These are phyloP conservation scores for Megastigmus dorsalis DNA, from an alignment of 2,888 invertebrate species.

Conservation along the genomic window DNA sequence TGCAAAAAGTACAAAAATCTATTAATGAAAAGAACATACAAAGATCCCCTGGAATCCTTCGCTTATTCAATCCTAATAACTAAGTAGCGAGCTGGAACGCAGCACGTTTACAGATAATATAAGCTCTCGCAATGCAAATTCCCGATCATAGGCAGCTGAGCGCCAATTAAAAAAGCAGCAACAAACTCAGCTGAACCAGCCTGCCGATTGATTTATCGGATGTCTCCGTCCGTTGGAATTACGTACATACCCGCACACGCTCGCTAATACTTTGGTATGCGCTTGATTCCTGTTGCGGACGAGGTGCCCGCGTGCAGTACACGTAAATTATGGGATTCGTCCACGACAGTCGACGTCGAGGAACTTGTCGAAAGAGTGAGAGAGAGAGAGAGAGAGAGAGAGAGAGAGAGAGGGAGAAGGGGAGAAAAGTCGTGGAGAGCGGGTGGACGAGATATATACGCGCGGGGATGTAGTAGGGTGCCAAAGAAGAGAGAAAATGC, in stretches of 20 bases:
- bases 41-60: too few species aligned
- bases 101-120: too few species aligned
- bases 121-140: not conserved
- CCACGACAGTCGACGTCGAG: too few species aligned
- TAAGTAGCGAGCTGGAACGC: too few species aligned
- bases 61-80: too few species aligned
- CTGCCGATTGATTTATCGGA: conserved; percentile 5
- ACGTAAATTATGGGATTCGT: conserved; percentile 10
- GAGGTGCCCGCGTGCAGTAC: not conserved
- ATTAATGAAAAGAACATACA: too few species aligned
- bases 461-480: too few species aligned
- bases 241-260: not conserved
- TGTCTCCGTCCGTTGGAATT: not conserved
- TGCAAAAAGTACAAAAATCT: too few species aligned
- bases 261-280: not conserved
- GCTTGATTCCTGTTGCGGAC: too few species aligned
- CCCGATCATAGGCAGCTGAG: not conserved
- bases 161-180: conserved; percentile 1
- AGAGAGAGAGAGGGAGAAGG: conserved; percentile 58
- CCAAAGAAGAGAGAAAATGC: too few species aligned
- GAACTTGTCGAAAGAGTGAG: not conserved
- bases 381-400: conserved; percentile 45
- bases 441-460: too few species aligned
- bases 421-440: too few species aligned
- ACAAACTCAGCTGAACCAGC: not conserved